phyloP scores from a whole-genome alignment of 2,113 vertebrate genomes.

The Cyprinodon brontotheroides region DNA sequence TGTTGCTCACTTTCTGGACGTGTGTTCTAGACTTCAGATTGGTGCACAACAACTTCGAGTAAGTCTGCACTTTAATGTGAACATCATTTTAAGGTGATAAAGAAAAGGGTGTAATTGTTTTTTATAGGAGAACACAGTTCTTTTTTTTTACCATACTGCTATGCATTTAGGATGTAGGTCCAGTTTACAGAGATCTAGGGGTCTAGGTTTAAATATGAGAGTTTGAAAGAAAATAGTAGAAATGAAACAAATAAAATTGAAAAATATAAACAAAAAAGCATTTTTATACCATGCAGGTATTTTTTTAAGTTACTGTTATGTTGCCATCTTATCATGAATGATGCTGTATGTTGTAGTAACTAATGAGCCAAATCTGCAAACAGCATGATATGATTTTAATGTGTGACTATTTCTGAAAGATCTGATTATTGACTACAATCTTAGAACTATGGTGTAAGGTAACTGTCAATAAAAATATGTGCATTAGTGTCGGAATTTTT shows the following conservation, averaged over 20 bases:
- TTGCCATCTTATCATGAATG: neutral
- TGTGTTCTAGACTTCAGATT: conserved; percentile 87
- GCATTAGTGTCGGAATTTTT: no score
- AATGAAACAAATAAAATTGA: neutral
- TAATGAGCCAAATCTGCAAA: neutral
- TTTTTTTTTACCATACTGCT: no score
- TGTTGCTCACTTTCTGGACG: conserved; percentile 88
- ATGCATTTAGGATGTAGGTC: no score
- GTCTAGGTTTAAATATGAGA: neutral
- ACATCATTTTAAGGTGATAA: neutral
- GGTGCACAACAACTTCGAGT: conserved; percentile 84
- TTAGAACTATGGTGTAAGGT: no score
- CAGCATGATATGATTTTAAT: neutral
- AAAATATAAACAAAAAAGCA: no score
- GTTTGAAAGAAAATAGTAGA: neutral
- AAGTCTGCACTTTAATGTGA: conserved; percentile 27
- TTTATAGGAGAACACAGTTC: neutral
- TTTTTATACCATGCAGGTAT: neutral
- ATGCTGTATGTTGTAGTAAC: neutral
- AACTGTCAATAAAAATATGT: no score
- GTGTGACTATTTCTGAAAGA: neutral
- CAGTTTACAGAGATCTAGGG: neutral
- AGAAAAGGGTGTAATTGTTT: neutral
- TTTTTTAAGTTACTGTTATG: neutral
- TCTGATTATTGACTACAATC: neutral